Conservation (phyloP, 2,888 invertebrate genomes). For the Eremobia ochroleuca region DNA sequence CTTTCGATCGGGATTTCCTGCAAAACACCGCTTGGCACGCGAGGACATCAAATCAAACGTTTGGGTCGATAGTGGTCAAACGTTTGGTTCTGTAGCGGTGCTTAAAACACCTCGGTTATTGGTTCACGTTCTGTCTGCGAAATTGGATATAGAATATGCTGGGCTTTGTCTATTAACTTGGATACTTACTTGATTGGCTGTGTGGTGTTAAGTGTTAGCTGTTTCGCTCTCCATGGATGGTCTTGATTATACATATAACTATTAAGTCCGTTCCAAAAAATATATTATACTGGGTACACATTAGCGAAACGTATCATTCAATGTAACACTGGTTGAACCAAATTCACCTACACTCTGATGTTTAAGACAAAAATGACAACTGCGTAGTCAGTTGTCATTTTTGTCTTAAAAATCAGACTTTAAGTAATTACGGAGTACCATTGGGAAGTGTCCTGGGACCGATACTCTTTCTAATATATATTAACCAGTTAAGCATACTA, state of each 20-base stretch:
- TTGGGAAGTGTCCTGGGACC: neutral
- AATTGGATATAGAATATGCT: neutral
- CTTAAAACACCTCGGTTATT: slow-evolving; percentile 13
- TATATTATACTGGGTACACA: too few relatives aligned
- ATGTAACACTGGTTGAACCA: too few relatives aligned
- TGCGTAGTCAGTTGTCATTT: too few relatives aligned
- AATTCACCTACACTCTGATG: too few relatives aligned
- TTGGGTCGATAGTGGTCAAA: slow-evolving; percentile 9
- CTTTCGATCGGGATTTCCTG: slow-evolving; percentile 13
- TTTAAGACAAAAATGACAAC: too few relatives aligned
- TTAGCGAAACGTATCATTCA: too few relatives aligned
- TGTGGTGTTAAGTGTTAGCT: neutral
- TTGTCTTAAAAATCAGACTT: too few relatives aligned
- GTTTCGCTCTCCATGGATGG: neutral
- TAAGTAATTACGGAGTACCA: neutral
- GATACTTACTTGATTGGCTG: neutral
- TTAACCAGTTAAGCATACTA: neutral
- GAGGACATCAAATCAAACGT: slow-evolving; percentile 36
- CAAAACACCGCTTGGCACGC: neutral
- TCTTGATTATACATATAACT: neutral
- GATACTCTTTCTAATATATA: neutral
- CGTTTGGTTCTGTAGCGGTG: neutral
- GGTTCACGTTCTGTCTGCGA: neutral
- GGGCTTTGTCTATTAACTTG: neutral
- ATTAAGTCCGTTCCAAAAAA: too few relatives aligned